phyloP scores from a whole-genome alignment of 35 echinoderm and acorn worm species.

The Lytechinus variegatus region DNA sequence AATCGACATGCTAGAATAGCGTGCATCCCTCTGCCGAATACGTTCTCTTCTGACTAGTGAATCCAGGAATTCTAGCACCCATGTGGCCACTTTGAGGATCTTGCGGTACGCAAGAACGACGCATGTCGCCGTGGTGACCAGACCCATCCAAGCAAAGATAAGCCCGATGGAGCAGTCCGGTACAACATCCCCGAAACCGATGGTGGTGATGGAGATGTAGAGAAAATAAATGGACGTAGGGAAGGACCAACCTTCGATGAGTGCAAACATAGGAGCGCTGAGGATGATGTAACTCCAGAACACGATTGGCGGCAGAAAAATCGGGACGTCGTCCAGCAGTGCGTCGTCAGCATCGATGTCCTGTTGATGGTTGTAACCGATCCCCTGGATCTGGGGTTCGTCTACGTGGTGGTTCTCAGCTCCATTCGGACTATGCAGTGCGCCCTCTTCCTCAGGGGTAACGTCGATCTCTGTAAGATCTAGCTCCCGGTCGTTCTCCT shows the following conservation, averaged over 20 bases:
- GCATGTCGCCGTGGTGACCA: not conserved
- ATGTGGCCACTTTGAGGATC: not conserved
- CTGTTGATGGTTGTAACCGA: not conserved
- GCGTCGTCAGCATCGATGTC: conserved; percentile 1
- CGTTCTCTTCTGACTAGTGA: not conserved
- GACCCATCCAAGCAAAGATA: not conserved
- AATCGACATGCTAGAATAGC: not conserved
- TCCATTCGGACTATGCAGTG: not conserved
- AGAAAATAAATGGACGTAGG: conserved; percentile 54
- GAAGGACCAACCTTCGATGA: conserved; percentile 68
- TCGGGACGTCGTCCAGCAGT: not conserved
- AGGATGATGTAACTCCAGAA: conserved; percentile 57
- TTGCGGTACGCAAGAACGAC: not conserved
- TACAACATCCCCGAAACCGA: conserved; percentile 73
- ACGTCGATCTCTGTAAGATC: not conserved
- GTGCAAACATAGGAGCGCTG: conserved; percentile 46
- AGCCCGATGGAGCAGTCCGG: not conserved
- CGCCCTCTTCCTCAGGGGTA: not conserved
- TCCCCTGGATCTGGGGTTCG: not conserved
- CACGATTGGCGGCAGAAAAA: conserved; percentile 16
- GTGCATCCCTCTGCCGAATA: not conserved
- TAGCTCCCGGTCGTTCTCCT: not conserved
- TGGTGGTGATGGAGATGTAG: conserved; percentile 76
- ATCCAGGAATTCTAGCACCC: not conserved
- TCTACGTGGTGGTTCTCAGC: not conserved